Percentiles rank a stretch among this genome's conserved stretches.
These are phyloP conservation scores for Caenorhabditis remanei DNA, from an alignment of 1,140 invertebrate species.

Conservation along the genomic window DNA sequence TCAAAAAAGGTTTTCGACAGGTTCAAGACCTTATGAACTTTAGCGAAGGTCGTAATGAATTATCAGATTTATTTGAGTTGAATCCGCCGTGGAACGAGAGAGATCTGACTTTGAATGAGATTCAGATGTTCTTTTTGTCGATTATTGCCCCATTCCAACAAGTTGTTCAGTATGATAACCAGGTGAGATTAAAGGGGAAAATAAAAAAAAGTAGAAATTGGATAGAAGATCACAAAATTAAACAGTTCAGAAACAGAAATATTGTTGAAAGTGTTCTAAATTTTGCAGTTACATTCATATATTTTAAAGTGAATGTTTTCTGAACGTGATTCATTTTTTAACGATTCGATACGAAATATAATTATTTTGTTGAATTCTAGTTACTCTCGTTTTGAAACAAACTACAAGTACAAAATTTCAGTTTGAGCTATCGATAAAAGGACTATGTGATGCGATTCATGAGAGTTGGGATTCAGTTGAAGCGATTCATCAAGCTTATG, in stretches of 20 bases:
- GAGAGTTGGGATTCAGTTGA: neutral
- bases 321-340: too few species aligned
- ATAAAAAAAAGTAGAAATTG: too few species aligned
- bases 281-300: too few species aligned
- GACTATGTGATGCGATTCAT: neutral
- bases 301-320: too few species aligned
- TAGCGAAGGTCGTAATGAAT: neutral
- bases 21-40: neutral
- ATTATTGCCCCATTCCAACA: slow-evolving; percentile 15
- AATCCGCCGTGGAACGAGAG: neutral
- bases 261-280: too few species aligned
- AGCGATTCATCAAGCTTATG: neutral
- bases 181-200: neutral
- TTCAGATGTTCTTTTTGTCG: slow-evolving; percentile 13
- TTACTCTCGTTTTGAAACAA: too few species aligned
- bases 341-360: too few species aligned
- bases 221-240: too few species aligned
- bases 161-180: neutral
- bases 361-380: too few species aligned
- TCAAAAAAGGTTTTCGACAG: neutral
- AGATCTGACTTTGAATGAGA: neutral
- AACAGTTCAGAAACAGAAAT: too few species aligned
- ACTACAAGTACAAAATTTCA: too few species aligned
- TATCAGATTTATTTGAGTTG: slow-evolving; percentile 17
- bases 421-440: neutral